phyloP scores from a whole-genome alignment of 2,113 vertebrate species.

The Lampris megalopsis region DNA sequence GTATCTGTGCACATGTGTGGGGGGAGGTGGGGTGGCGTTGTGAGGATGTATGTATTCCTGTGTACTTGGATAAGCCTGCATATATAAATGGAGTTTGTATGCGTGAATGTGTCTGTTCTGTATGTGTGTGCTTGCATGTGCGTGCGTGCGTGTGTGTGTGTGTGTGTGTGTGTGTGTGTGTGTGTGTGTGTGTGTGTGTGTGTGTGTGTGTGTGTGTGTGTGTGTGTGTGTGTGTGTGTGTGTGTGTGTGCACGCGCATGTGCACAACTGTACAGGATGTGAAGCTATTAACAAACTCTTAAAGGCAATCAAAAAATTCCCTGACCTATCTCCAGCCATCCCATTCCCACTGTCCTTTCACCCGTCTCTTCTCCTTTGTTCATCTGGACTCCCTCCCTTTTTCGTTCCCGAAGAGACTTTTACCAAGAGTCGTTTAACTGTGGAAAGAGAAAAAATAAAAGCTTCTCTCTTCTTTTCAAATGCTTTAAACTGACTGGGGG shows the following conservation, averaged over 20 bases:
- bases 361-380: slow-evolving; percentile 61
- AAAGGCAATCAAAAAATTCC: slow-evolving; percentile 73
- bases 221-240: slow-evolving; percentile 26
- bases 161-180: slow-evolving; percentile 47
- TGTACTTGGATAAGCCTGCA: slow-evolving; percentile 51
- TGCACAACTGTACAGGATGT: slow-evolving; percentile 60
- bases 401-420: slow-evolving; percentile 55
- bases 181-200: slow-evolving; percentile 20
- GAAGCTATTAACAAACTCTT: slow-evolving; percentile 72
- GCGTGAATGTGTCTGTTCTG: slow-evolving; percentile 28
- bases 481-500: slow-evolving; percentile 68
- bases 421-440: slow-evolving; percentile 54
- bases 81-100: slow-evolving; percentile 10
- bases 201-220: slow-evolving; percentile 73
- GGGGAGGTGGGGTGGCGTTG: neutral
- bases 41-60: slow-evolving; percentile 6
- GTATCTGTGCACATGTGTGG: slow-evolving; percentile 45
- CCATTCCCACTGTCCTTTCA: slow-evolving; percentile 77
- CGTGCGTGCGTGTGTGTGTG: slow-evolving; percentile 41
- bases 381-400: slow-evolving; percentile 20
- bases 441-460: slow-evolving; percentile 29
- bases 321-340: slow-evolving; percentile 37
- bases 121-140: neutral
- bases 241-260: neutral
- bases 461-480: slow-evolving; percentile 55